Base-by-base conservation (phyloP, 2,888 invertebrate species). In the Agrilus cyanescens region DNA sequence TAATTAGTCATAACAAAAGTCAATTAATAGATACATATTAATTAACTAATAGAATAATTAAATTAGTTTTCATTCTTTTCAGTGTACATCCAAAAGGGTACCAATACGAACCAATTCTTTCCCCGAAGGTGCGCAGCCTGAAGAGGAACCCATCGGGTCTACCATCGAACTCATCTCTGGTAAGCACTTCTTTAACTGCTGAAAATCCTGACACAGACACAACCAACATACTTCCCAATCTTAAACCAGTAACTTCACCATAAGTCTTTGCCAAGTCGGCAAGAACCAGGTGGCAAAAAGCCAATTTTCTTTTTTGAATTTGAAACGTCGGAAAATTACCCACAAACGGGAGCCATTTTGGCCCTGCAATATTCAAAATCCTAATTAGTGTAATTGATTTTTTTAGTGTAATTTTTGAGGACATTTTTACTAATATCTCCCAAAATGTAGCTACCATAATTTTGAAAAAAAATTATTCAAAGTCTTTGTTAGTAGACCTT, bases 141-240 rank as follows among this genome's bases (percentile, higher is more conserved):
- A 80, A 75, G 56, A 83, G 80, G 57, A 81, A 84, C 20, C 76
- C 82, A 51, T 80, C 74, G 0, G 84, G 84, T 44, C 85, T 69
- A 1, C 80, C 82, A 54, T 80, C 79, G 51, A 82, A 81, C 45
- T 78, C 78, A 13, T 76, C 75, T 8, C 71, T 69, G 1, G 69
- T 69, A 34, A 81, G 70, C 5, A 77, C 74, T 57, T 78, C 75
- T 34, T 72, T 73, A 4, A 80, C 72, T 37, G 78, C 73, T 42
- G 77, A 72, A 32, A 73, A 66, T 1, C 80, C 77, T 16, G 73
- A 76, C 1, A 81, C 74, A 0, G 78, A 67, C 1, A 84, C 74
- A 1, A 82, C 61, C 29, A 72, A 62, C 50, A 78, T 76, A 14
- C 67, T 65, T 2, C 82, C 82, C 41, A 82, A 59, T 54, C 79